A percentile compares a stretch with the other conserved stretches of the same genome.
Evolutionary conservation across 2,888 invertebrate genomes (phyloP).

Genomic region (Odontomyia ornata): DNA sequence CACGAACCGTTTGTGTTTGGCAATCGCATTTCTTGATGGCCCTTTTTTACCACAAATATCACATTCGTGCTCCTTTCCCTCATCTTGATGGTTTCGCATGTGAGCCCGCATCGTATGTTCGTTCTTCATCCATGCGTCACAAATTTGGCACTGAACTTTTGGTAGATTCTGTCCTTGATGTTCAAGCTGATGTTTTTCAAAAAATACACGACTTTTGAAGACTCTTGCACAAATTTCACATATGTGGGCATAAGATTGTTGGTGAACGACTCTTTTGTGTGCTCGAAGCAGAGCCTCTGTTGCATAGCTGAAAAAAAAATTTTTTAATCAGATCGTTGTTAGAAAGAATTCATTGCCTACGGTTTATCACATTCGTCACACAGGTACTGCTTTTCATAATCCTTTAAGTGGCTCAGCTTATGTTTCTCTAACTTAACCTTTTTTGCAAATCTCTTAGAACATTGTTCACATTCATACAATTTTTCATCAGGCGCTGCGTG

Average conservation of each 20-base stretch:
- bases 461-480: slow-evolving; percentile 52
- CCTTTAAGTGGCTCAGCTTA: slow-evolving; percentile 50
- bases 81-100: slow-evolving; percentile 50
- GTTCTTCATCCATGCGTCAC: slow-evolving; percentile 53
- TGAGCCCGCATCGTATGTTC: slow-evolving; percentile 53
- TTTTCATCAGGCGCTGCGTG: slow-evolving; percentile 50
- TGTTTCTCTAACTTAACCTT: slow-evolving; percentile 53
- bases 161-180: slow-evolving; percentile 52
- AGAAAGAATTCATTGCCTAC: slow-evolving; percentile 51
- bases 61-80: slow-evolving; percentile 50
- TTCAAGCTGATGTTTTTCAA: slow-evolving; percentile 53
- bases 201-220: slow-evolving; percentile 52
- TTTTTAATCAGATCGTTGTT: not conserved
- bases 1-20: slow-evolving; percentile 54
- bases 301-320: slow-evolving; percentile 50
- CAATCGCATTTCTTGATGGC: slow-evolving; percentile 52
- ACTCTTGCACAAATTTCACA: slow-evolving; percentile 53
- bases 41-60: slow-evolving; percentile 53
- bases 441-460: slow-evolving; percentile 53
- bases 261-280: slow-evolving; percentile 52
- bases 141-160: slow-evolving; percentile 52
- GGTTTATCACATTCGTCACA: slow-evolving; percentile 60
- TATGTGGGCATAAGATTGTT: slow-evolving; percentile 52
- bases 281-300: slow-evolving; percentile 51
- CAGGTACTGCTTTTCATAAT: slow-evolving; percentile 52